Evolutionary conservation across 2,888 invertebrate genomes (phyloP), one percentile per base, ranked within the genome.

Genomic region (Drosophila kanekoi): DNA sequence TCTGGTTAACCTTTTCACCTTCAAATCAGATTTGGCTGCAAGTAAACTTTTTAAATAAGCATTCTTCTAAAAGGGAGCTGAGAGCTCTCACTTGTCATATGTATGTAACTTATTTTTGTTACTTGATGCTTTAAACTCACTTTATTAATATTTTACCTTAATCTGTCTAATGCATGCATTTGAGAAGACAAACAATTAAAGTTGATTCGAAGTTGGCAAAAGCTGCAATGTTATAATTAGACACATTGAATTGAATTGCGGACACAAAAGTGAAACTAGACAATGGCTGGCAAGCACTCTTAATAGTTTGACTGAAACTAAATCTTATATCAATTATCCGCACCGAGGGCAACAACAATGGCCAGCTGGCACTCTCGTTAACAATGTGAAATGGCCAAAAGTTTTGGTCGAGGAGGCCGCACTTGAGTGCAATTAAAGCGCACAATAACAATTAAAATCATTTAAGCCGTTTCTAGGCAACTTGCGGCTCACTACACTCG

Each of bases 371-470:
- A 23, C 41, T 64, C 56, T 64, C 56, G 56, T 65, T 67, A 56
- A 61, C 32, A 18, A 45, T 53, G 49, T 44, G 32, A 78, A 74
- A 69, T 68, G 71, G 48, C 20, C 47, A 18, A 74, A 78, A 74
- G 59, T 69, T 73, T 52, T 52, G 71, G 56, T 40, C 57, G 38
- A 52, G 54, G 18, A 32, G 63, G 53, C 16, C 65, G 52, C 60
- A 69, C 71, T 38, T 54, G 63, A 79, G 63, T 60, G 74, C 79
- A 81, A 87, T 89, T 84, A 84, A 75, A 79, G 79, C 61, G 53
- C 49, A 72, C 77, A 67, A 82, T 87, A 82, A 87, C 86, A 85
- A 85, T 86, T 85, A 89, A 85, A 89, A 89, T 89, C 89, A 87
- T 78, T 86, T 86, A 79, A 85, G 62, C 66, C 60, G 23, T 65